Percentiles rank a stretch among this genome's conserved stretches.
phyloP scores from a whole-genome alignment of 2,797 vertebrate species.

The Antennarius maculatus region DNA sequence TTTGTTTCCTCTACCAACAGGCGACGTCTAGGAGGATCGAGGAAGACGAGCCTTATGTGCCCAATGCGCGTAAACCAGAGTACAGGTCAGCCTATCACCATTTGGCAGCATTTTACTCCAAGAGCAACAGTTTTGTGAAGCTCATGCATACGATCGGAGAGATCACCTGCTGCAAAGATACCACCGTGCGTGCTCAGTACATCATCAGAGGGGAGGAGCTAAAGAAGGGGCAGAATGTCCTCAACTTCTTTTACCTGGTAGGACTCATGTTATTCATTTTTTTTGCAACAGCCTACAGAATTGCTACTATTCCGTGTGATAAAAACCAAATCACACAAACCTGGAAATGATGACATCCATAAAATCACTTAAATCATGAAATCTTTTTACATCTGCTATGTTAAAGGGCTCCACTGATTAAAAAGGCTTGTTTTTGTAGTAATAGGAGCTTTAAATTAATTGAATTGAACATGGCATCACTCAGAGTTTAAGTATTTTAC shows the following conservation, averaged over 20 bases:
- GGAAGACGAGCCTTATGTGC: background rate
- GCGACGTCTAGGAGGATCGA: conserved; percentile 43
- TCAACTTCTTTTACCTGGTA: conserved; percentile 86
- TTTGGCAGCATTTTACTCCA: conserved; percentile 80
- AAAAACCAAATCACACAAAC: background rate
- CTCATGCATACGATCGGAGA: conserved; percentile 61
- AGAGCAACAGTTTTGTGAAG: conserved; percentile 84
- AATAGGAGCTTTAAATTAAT: too few relatives aligned
- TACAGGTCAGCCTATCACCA: conserved; percentile 49
- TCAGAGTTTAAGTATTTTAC: too few relatives aligned
- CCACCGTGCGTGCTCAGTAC: conserved; percentile 68
- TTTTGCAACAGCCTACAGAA: background rate
- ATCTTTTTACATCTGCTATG: too few relatives aligned
- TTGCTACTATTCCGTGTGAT: background rate
- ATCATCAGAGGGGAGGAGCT: conserved; percentile 80
- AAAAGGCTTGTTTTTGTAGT: too few relatives aligned
- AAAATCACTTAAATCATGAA: background rate
- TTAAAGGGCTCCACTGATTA: too few relatives aligned
- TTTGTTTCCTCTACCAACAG: conserved; percentile 57
- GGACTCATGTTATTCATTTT: conserved; percentile 1
- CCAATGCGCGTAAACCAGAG: background rate
- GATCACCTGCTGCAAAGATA: conserved; percentile 76
- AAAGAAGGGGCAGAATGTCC: conserved; percentile 38
- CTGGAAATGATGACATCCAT: background rate
- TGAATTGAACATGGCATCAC: too few relatives aligned